phyloP scores from a whole-genome alignment of 2,888 invertebrate genomes.

The Drosophila borealis region DNA sequence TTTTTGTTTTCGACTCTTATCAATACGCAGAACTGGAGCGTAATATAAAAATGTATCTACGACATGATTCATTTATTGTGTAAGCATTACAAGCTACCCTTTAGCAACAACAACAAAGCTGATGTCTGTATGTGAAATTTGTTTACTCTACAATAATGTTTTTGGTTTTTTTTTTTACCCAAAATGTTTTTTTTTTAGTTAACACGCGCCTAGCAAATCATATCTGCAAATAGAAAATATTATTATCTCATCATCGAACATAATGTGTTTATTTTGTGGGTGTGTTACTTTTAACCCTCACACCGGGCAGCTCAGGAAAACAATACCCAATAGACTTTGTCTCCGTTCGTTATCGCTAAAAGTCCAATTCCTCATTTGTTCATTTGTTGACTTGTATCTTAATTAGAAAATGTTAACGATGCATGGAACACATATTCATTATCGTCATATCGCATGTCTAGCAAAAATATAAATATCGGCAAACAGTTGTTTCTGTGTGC shows the following conservation, averaged over 20 bases:
- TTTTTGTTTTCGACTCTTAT: conserved; percentile 27
- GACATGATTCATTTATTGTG: conserved; percentile 54
- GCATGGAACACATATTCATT: conserved; percentile 48
- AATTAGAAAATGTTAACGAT: conserved; percentile 57
- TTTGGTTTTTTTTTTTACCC: conserved; percentile 56
- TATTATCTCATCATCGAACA: conserved; percentile 68
- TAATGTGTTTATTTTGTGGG: conserved; percentile 42
- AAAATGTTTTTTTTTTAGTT: conserved; percentile 47
- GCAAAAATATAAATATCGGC: conserved; percentile 21
- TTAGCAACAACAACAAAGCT: conserved; percentile 37
- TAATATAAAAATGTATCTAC: conserved; percentile 23
- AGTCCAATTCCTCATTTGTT: conserved; percentile 43
- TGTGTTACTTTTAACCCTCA: conserved; percentile 44
- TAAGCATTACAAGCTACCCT: conserved; percentile 8
- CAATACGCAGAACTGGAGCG: conserved; percentile 28
- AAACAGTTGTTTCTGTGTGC: conserved; percentile 19
- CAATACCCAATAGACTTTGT: conserved; percentile 15
- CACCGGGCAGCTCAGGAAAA: not conserved
- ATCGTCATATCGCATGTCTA: conserved; percentile 53
- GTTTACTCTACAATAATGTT: conserved; percentile 36
- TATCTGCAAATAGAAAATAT: conserved; percentile 76
- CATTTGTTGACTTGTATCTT: conserved; percentile 53
- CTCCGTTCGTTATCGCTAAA: conserved; percentile 45
- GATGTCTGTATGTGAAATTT: conserved; percentile 12
- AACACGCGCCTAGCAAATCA: conserved; percentile 65